Evolutionary conservation across 2,888 invertebrate species (phyloP).

Genomic region (Eristalis arbustorum): DNA sequence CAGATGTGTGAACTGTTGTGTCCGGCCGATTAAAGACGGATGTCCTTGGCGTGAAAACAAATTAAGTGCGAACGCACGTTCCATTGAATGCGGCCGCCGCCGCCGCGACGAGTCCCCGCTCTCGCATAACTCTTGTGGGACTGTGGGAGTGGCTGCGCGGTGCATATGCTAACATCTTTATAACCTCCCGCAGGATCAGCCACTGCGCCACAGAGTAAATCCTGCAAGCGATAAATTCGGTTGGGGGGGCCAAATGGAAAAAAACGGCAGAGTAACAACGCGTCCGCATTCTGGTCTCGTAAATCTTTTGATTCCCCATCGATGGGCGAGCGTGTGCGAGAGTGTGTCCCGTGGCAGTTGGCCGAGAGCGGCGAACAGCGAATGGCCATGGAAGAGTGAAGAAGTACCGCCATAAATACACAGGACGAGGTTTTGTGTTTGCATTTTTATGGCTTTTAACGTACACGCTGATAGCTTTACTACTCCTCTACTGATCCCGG

Average conservation of each 20-base stretch:
- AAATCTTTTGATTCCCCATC: constrained; percentile 33
- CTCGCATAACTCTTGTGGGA: not conserved
- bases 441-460: constrained; percentile 59
- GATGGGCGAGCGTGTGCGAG: not conserved
- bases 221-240: constrained; percentile 50
- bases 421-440: constrained; percentile 51
- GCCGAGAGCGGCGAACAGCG: not conserved
- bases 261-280: not conserved
- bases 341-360: constrained; percentile 8
- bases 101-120: constrained; percentile 6
- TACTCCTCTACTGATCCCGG: not conserved
- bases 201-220: constrained; percentile 33
- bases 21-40: constrained; percentile 31
- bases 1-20: constrained; percentile 1
- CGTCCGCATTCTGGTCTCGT: constrained; percentile 52
- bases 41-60: constrained; percentile 45
- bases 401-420: constrained; percentile 51
- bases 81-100: constrained; percentile 19
- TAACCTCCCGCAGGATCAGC: constrained; percentile 26
- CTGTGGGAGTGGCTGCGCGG: not conserved
- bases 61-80: constrained; percentile 65
- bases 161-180: constrained; percentile 34
- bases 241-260: constrained; percentile 20
- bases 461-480: constrained; percentile 47
- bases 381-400: constrained; percentile 7